Evolutionary conservation across 92 coral and sea anemone genomes (phyloP), one percentile per base, ranked within the genome.

Genomic region (Bergia sp.): DNA sequence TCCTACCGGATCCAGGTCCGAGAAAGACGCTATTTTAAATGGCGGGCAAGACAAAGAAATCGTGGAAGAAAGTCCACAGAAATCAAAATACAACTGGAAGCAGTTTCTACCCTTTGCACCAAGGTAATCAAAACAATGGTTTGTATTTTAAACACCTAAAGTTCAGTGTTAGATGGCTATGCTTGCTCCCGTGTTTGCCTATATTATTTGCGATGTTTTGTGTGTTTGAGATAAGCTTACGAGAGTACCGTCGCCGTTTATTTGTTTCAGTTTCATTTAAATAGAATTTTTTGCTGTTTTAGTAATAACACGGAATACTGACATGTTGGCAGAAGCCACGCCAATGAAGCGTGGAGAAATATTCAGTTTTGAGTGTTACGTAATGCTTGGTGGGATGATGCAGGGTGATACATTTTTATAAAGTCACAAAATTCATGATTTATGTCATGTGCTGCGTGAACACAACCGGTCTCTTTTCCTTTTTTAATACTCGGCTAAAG

Each of bases 61-160:
- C 37, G 81, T 57, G 3, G 47, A 76, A 61, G 71, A 87, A 38
- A 61, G 43, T 13, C 55, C 18, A 23, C 71, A 88, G 74, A 88
- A 76, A 65, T 81, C 92, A 5, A 94, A 92, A 55, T 96, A 96
- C 89, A 91, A 92, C 93, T 96, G 95, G 95, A 96, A 96, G 85
- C 92, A 89, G 47, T 94, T 96, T 43, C 91, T 96, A n/a, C 98
- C 98, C 11, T 88, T 86, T 81, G 96, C 98, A 18, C 93, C 93
- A 23, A 94, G 95, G 96, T 94, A 76, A 82, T 55, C 64, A 16
- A 42, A 67, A 20, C 81, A 80, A 65, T 39, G 36, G 0, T 1
- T 21, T 40, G 7, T 15, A 76, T 76, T 39, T 40, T 39, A 1
- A 1, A 37, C 13, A 72, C 39, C n/a, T 29, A 6, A 75, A 18